Base-by-base conservation (phyloP, 2,113 vertebrate genomes). In the Mustela lutreola region DNA sequence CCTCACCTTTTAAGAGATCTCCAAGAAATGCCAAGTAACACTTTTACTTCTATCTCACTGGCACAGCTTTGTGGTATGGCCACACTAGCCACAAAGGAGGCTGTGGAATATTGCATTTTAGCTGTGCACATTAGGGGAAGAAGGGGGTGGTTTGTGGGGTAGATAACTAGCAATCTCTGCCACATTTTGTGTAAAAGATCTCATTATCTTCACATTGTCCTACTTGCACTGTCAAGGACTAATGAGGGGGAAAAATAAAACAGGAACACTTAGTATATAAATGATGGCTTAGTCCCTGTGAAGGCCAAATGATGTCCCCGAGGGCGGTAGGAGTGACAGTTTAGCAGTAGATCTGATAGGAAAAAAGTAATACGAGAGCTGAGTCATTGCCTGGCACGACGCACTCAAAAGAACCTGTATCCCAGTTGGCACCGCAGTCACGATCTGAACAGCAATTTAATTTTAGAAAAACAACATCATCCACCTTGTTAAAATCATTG, bases 381-480 rank as follows among this genome's bases (percentile, higher is more conserved):
- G 97, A 98, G 96, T 97, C 98, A 98, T 95, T 0, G 73, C 95
- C 89, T 90, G 92, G 67, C 95, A 94, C 85, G 87, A 96, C 63
- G 14, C 93, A 97, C 70, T 96, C 97, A 94, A 87, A 97, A 96
- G 96, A 97, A 95, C 62, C 89, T 97, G 97, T 73, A 92, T 93
- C 86, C 67, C 89, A 80, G 82, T 82, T n/a, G 14, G 96, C 79
- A 42, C 26, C 7, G 12, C 83, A 97, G 97, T 98, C 98, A 98
- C 87, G 95, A 97, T 96, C 95, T 96, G 94, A 95, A 87, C 18
- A 86, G 93, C 93, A 96, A 96, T 98, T 98, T 97, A 96, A 98
- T 97, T 98, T 98, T 96, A 97, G 97, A 96, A 95, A 97, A 98
- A 96, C 94, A 96, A 48, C 97, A 96, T 84, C 95, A 98, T 93